Evolutionary conservation across 2,113 vertebrate genomes (phyloP).

Genomic region (Colossoma macropomum): DNA sequence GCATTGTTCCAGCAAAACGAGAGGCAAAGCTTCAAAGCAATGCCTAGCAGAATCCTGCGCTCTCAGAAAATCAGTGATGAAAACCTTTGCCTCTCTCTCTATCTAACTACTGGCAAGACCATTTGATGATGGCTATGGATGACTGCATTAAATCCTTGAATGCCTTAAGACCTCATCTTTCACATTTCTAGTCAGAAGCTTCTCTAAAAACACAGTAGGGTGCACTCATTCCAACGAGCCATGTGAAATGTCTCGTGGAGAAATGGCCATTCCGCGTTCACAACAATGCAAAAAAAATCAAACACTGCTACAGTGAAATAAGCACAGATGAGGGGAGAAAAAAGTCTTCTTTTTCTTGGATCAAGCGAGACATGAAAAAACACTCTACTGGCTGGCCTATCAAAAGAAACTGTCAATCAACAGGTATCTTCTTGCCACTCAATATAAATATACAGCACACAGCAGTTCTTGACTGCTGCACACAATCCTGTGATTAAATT

Average conservation of each 20-base stretch:
- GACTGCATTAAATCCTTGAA: constrained; percentile 10
- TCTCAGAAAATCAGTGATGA: constrained; percentile 8
- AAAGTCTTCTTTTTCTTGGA: constrained; percentile 19
- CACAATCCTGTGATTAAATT: constrained; percentile 42
- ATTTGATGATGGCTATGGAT: constrained; percentile 29
- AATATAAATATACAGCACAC: constrained; percentile 36
- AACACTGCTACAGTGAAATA: constrained; percentile 30
- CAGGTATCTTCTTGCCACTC: constrained; percentile 35
- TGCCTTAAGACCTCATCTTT: not conserved
- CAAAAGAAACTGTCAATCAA: constrained; percentile 42
- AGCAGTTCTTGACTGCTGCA: constrained; percentile 10
- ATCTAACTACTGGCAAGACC: not conserved
- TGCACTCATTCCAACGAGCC: not conserved
- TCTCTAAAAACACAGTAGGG: not conserved
- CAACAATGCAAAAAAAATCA: constrained; percentile 24
- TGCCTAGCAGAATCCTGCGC: not conserved
- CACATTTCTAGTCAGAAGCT: not conserved
- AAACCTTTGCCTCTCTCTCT: constrained; percentile 13
- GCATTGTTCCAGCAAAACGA: constrained; percentile 25
- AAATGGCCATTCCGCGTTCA: not conserved
- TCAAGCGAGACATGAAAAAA: constrained; percentile 27
- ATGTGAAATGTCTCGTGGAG: not conserved
- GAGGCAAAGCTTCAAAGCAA: constrained; percentile 29
- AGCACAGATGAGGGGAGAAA: not conserved
- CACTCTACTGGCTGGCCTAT: constrained; percentile 8